A percentile compares a stretch with the other conserved stretches of the same genome.
These are phyloP conservation scores for Hemiscyllium ocellatum DNA, from an alignment of 2,113 vertebrate species.

Conservation along the genomic window DNA sequence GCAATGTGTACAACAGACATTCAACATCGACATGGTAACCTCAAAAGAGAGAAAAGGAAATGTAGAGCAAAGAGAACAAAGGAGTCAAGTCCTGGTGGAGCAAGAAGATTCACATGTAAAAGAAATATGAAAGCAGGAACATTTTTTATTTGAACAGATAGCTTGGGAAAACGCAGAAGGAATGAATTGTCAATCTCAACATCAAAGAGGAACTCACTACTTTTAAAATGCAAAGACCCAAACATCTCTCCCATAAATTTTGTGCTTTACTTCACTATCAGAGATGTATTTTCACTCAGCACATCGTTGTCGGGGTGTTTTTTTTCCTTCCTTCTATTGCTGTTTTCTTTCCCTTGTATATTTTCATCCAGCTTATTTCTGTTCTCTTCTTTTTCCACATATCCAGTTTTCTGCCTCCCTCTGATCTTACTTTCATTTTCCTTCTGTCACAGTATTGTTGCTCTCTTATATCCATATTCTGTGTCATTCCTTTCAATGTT, in stretches of 20 bases:
- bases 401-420: not conserved
- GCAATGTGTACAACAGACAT: not conserved
- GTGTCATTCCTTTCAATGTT: not conserved
- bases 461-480: not conserved
- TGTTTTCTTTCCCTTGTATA: not conserved
- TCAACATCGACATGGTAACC: not conserved
- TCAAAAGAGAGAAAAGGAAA: not conserved
- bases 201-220: not conserved
- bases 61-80: slow-evolving; percentile 8
- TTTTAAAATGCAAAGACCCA: not conserved
- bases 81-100: not conserved
- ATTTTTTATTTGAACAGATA: slow-evolving; percentile 5
- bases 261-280: not conserved
- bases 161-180: not conserved
- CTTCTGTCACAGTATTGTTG: not conserved
- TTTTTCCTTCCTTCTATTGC: not conserved
- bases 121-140: not conserved
- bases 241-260: not conserved
- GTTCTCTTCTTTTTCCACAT: not conserved
- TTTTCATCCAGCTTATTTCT: not conserved
- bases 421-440: not conserved
- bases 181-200: not conserved
- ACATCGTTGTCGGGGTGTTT: not conserved
- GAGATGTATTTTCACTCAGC: not conserved
- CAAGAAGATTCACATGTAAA: not conserved